phyloP scores from a whole-genome alignment of 2,888 invertebrate genomes.

The Drosophila longiperda region DNA sequence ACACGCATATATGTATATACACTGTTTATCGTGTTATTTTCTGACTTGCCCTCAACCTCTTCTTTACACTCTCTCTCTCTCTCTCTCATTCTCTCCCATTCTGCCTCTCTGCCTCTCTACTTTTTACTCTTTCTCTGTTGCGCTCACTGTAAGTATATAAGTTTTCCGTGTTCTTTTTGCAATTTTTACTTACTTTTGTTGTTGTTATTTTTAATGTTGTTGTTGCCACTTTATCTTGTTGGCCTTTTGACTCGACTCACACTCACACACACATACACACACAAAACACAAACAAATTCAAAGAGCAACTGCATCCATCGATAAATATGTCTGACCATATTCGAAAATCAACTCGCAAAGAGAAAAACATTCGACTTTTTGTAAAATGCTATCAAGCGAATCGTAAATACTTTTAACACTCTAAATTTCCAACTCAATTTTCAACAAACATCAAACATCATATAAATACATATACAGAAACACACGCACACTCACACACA shows the following conservation, averaged over 20 bases:
- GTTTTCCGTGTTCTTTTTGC: conserved; percentile 41
- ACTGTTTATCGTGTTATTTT: conserved; percentile 45
- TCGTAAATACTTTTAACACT: conserved; percentile 73
- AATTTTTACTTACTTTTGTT: conserved; percentile 39
- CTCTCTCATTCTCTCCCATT: background rate
- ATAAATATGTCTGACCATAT: conserved; percentile 38
- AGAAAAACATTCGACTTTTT: conserved; percentile 30
- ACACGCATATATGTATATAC: conserved; percentile 5
- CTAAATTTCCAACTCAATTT: conserved; percentile 72
- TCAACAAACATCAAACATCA: conserved; percentile 22
- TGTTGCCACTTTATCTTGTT: conserved; percentile 43
- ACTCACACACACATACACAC: conserved; percentile 8
- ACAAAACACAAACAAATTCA: conserved; percentile 2
- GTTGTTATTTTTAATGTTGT: conserved; percentile 36
- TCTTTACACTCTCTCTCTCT: conserved; percentile 12
- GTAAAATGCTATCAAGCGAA: conserved; percentile 61
- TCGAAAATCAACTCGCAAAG: conserved; percentile 49
- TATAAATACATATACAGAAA: conserved; percentile 5
- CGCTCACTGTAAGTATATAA: conserved; percentile 37
- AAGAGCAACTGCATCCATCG: conserved; percentile 27
- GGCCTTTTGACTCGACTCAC: conserved; percentile 36
- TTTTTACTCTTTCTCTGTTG: background rate
- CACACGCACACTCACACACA: background rate
- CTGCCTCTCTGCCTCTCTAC: background rate
- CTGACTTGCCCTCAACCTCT: conserved; percentile 37